Evolutionary conservation across 2,113 vertebrate species (phyloP), one percentile per base, ranked within the genome.

Genomic region (Apistogramma diplotaenia): DNA sequence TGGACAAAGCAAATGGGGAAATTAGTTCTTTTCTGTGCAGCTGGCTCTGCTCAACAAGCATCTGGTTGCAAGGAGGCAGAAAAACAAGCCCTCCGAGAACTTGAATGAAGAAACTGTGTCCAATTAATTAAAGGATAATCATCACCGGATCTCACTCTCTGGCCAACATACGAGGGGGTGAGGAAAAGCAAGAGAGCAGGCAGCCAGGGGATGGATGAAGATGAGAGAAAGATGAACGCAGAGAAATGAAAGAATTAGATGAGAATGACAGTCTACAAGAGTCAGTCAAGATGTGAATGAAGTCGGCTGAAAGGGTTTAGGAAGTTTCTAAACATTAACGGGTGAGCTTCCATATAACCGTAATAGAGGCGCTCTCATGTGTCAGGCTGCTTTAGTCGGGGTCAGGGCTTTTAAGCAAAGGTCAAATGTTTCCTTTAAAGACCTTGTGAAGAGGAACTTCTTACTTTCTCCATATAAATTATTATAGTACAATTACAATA

Each of bases 71-170:
- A 89, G 84, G 60, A 86, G 83, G 83, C 83, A 70, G 86, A 82
- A 87, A 82, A 86, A 86, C 78, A 82, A 81, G 75, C 78, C 70
- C 80, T 74, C 15, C 1, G 84, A 85, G 83, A 65, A 82, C 62
- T 60, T 23, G 53, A 87, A 54, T 10, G 31, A 58, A 86, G 84
- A 85, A 84, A 61, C 72, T 76, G 82, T 56, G 76, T 81, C 86
- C 79, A 67, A 85, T 92, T 91, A 90, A 92, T 93, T 90, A 92
- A 85, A 91, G 86, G 81, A 83, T 91, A 92, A 92, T 91, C 67
- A 71, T 76, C 71, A 70, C 91, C 72, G 78, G 92, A 91, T 90
- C 84, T 84, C 54, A 62, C 71, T 55, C 71, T 71, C 67, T 21
- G 37, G 59, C 85, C 85, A 76, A 81, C 51, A 71, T 55, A 59